Conservation (phyloP, 2,797 vertebrate genomes). For the Crenichthys baileyi region DNA sequence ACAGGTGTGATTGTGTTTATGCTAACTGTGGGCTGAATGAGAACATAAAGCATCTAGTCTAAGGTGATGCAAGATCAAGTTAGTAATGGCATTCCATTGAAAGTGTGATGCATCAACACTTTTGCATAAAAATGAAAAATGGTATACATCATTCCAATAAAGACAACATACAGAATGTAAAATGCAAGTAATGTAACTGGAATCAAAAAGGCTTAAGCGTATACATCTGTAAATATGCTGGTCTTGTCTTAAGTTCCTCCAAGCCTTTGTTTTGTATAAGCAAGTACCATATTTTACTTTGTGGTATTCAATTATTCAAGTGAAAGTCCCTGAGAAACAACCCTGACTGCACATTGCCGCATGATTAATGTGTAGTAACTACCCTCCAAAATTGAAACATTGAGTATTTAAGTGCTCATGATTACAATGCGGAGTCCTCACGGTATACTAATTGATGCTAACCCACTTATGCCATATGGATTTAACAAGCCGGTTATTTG, state of each 20-base stretch:
- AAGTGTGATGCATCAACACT: neutral
- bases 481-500: conserved; percentile 56
- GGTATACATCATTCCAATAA: neutral
- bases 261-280: conserved; percentile 9
- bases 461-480: conserved; percentile 64
- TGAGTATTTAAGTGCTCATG: conserved; percentile 57
- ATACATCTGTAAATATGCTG: neutral
- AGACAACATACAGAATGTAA: neutral
- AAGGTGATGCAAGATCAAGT: neutral
- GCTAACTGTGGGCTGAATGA: neutral
- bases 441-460: conserved; percentile 62
- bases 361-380: conserved; percentile 47
- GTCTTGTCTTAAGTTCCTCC: neutral
- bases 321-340: conserved; percentile 21
- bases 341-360: conserved; percentile 27
- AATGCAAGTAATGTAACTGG: neutral
- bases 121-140: neutral
- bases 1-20: neutral
- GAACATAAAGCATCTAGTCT: neutral
- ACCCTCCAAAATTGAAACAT: conserved; percentile 35
- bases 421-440: conserved; percentile 52
- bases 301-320: conserved; percentile 33
- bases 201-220: neutral
- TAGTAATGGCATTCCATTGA: neutral
- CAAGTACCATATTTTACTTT: conserved; percentile 21